These are phyloP conservation scores for Megaustenia siamemsis DNA, from an alignment of 2,888 invertebrate genomes.

Conservation along the genomic window DNA sequence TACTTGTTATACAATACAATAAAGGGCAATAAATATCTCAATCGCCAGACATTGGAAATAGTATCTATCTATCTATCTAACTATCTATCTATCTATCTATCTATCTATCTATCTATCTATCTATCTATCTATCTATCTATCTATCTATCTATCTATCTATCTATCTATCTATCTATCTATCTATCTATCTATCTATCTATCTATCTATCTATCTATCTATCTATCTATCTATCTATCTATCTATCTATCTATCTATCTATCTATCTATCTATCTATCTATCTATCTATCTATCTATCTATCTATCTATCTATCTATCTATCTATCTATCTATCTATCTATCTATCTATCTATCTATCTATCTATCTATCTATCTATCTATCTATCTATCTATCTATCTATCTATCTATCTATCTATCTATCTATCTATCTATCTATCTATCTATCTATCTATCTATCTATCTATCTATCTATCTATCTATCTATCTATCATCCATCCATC, in stretches of 20 bases:
- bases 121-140: background rate
- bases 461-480: no score
- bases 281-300: background rate
- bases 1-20: no score
- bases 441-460: no score
- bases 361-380: no score
- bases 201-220: background rate
- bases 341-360: no score
- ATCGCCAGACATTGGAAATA: background rate
- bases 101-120: conserved; percentile 9
- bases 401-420: no score
- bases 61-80: background rate
- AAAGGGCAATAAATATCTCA: no score
- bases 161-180: background rate
- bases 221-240: background rate
- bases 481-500: background rate
- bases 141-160: background rate
- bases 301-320: no score
- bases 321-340: no score
- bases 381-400: no score
- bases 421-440: no score
- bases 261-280: background rate
- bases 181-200: background rate
- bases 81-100: conserved; percentile 9
- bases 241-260: background rate